These are phyloP conservation scores for Drosophila suboccidentalis DNA, from an alignment of 2,888 invertebrate genomes.

Conservation along the genomic window DNA sequence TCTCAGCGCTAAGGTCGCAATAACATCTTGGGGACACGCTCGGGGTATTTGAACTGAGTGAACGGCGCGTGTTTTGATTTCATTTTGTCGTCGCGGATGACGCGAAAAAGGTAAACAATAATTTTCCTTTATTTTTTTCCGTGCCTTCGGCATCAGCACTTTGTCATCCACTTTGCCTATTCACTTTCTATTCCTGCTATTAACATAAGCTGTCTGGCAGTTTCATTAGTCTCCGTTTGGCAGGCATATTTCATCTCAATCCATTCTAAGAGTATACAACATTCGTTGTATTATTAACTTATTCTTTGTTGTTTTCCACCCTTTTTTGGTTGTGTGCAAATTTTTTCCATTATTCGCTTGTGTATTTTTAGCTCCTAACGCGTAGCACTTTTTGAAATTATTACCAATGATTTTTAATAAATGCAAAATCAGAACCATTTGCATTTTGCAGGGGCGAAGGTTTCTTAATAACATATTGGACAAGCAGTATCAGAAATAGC, in stretches of 20 bases:
- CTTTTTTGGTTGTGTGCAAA: slow-evolving; percentile 32
- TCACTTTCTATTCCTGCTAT: neutral
- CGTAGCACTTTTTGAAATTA: slow-evolving; percentile 41
- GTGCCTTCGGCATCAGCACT: slow-evolving; percentile 39
- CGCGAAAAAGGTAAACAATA: slow-evolving; percentile 73
- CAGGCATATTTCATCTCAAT: neutral
- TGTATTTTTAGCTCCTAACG: slow-evolving; percentile 51
- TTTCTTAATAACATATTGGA: slow-evolving; percentile 22
- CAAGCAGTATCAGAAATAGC: slow-evolving; percentile 5
- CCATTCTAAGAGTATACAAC: slow-evolving; percentile 20
- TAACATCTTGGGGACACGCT: slow-evolving; percentile 53
- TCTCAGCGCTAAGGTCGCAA: slow-evolving; percentile 61
- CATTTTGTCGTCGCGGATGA: slow-evolving; percentile 67
- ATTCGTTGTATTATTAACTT: slow-evolving; percentile 2
- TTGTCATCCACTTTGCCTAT: slow-evolving; percentile 24
- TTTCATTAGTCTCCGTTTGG: neutral
- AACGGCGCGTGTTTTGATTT: slow-evolving; percentile 68
- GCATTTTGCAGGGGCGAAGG: slow-evolving; percentile 19
- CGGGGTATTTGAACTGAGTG: slow-evolving; percentile 62
- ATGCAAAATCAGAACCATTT: slow-evolving; percentile 37
- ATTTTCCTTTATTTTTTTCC: slow-evolving; percentile 25
- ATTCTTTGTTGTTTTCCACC: slow-evolving; percentile 11
- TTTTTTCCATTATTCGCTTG: slow-evolving; percentile 28
- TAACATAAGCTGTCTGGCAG: slow-evolving; percentile 23
- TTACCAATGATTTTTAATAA: slow-evolving; percentile 64